Conservation (phyloP, 2,797 vertebrate species). For the Taeniopygia guttata region DNA sequence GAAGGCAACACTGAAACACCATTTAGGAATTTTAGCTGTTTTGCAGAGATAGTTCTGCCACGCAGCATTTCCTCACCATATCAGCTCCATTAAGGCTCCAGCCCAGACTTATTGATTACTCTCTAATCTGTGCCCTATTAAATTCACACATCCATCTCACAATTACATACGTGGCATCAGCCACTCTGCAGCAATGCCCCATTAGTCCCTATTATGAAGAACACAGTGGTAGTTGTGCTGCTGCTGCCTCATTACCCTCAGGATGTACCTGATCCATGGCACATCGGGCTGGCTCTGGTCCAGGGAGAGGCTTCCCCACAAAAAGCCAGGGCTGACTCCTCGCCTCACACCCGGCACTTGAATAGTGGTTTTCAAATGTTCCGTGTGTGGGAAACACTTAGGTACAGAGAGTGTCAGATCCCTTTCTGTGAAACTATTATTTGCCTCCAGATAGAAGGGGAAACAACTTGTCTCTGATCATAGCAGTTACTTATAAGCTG, state of each 20-base stretch:
- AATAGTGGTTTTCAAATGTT: slow-evolving; percentile 24
- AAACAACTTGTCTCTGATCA: slow-evolving; percentile 69
- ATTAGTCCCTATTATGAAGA: slow-evolving; percentile 24
- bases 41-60: not conserved
- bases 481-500: slow-evolving; percentile 68
- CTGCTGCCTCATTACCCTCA: slow-evolving; percentile 46
- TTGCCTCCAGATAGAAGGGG: slow-evolving; percentile 66
- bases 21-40: not conserved
- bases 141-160: slow-evolving; percentile 13
- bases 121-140: slow-evolving; percentile 33
- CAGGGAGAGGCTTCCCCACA: not conserved
- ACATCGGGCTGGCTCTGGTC: not conserved
- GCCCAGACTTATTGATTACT: slow-evolving; percentile 37
- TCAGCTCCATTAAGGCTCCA: not conserved
- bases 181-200: slow-evolving; percentile 17
- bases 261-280: slow-evolving; percentile 6
- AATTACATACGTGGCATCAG: not conserved
- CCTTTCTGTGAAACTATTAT: slow-evolving; percentile 64
- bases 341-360: not conserved
- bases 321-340: slow-evolving; percentile 6
- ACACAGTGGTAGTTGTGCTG: slow-evolving; percentile 24
- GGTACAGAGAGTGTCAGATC: slow-evolving; percentile 45
- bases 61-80: not conserved
- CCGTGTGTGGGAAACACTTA: slow-evolving; percentile 32
- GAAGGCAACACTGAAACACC: not conserved